A percentile compares a stretch with the other conserved stretches of the same genome.
phyloP scores from a whole-genome alignment of 2,888 invertebrate genomes.

The Nysson spinosus region DNA sequence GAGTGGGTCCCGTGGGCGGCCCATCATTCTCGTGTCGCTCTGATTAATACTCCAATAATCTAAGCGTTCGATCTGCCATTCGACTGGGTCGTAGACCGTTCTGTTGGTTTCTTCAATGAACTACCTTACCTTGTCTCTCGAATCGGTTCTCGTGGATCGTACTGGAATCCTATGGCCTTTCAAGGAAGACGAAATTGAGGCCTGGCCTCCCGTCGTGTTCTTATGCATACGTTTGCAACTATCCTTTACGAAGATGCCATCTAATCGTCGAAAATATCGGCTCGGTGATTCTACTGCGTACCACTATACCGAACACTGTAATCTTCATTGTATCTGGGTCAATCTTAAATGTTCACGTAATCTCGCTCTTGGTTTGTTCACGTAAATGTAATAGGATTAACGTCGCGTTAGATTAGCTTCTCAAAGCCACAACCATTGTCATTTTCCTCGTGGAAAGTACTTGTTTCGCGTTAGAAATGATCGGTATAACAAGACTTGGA shows the following conservation, averaged over 20 bases:
- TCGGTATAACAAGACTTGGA: too few relatives aligned
- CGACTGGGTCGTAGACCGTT: constrained; percentile 3
- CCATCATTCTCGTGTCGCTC: constrained; percentile 46
- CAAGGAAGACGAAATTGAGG: constrained; percentile 45
- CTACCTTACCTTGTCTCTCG: constrained; percentile 1
- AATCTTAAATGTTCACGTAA: constrained; percentile 5
- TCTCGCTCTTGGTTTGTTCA: constrained; percentile 21
- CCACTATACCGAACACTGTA: constrained; percentile 14
- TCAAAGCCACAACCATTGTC: background rate
- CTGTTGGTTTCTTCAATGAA: constrained; percentile 28
- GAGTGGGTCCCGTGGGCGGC: constrained; percentile 58
- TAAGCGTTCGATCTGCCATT: constrained; percentile 50
- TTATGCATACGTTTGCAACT: constrained; percentile 30
- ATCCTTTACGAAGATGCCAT: constrained; percentile 21
- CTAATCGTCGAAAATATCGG: constrained; percentile 40
- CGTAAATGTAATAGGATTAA: constrained; percentile 30
- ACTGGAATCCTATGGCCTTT: constrained; percentile 21
- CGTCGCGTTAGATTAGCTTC: constrained; percentile 11
- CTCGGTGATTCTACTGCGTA: constrained; percentile 13
- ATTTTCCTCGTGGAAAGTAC: too few relatives aligned
- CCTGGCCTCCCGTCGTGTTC: constrained; percentile 46
- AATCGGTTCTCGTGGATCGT: background rate
- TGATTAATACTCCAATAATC: constrained; percentile 59
- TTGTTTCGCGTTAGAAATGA: too few relatives aligned
- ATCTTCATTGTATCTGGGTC: constrained; percentile 33